These are phyloP conservation scores for Chrysolophus pictus DNA, from an alignment of 2,797 vertebrate genomes.

Conservation along the genomic window DNA sequence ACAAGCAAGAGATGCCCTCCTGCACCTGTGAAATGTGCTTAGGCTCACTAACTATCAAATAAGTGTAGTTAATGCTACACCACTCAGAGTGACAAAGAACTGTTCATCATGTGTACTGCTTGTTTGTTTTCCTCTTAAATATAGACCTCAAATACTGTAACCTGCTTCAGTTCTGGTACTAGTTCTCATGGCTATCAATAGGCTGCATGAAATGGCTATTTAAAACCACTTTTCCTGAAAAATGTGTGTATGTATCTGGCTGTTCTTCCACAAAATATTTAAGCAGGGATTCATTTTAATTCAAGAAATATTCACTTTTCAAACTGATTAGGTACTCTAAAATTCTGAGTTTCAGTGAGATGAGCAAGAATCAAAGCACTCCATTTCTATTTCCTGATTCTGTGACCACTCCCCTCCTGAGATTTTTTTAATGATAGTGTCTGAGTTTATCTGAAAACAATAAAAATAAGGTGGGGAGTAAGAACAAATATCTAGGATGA, in stretches of 20 bases:
- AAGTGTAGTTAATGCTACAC: background rate
- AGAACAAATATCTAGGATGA: background rate
- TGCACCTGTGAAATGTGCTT: background rate
- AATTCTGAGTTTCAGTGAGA: background rate
- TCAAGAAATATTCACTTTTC: background rate
- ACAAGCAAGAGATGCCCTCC: background rate
- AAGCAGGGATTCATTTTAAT: background rate
- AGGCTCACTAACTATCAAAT: background rate
- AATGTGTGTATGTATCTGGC: background rate
- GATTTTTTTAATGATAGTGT: background rate
- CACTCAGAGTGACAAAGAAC: background rate
- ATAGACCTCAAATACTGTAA: background rate
- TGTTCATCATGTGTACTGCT: background rate
- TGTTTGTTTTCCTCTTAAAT: background rate
- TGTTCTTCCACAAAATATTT: background rate
- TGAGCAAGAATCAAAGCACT: background rate
- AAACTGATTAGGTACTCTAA: background rate
- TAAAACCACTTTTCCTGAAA: background rate
- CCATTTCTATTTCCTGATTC: background rate
- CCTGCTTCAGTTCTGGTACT: background rate
- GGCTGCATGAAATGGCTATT: background rate
- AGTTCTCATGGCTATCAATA: background rate
- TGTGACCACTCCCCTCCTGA: background rate
- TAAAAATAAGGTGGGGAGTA: background rate
- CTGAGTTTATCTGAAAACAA: background rate